Conservation (phyloP, 2,113 vertebrate genomes). For the Tonatia bakeri region DNA sequence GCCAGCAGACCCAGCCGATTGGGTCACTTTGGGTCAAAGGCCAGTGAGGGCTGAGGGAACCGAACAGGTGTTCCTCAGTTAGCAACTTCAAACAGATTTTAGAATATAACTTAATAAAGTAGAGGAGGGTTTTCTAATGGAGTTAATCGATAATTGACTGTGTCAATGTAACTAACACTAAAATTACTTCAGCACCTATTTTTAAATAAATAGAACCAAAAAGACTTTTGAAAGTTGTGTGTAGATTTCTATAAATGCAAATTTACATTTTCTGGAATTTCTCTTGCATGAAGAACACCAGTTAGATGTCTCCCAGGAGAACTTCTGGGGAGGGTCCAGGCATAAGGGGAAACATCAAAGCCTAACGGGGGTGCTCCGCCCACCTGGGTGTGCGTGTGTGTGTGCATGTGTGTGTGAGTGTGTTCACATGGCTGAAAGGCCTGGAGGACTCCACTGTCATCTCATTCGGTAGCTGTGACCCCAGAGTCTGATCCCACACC, state of each 20-base stretch:
- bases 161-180: not conserved
- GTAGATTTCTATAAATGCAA: not conserved
- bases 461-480: not conserved
- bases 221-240: not conserved
- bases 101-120: not conserved
- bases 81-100: not conserved
- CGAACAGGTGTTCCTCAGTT: too few relatives aligned
- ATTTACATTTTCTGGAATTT: not conserved
- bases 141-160: not conserved
- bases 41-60: not conserved
- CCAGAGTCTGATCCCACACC: not conserved
- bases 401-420: not conserved
- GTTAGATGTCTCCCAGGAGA: not conserved
- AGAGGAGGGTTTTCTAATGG: not conserved
- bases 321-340: not conserved
- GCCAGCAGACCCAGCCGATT: accelerated
- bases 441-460: not conserved
- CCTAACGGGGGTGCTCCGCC: not conserved
- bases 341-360: not conserved
- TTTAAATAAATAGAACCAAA: not conserved
- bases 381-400: accelerated
- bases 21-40: not conserved
- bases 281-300: not conserved
- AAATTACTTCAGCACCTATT: not conserved
- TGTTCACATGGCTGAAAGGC: not conserved